Evolutionary conservation across 2,888 invertebrate species (phyloP), one percentile per base, ranked within the genome.

Genomic region (Dusona sp.): DNA sequence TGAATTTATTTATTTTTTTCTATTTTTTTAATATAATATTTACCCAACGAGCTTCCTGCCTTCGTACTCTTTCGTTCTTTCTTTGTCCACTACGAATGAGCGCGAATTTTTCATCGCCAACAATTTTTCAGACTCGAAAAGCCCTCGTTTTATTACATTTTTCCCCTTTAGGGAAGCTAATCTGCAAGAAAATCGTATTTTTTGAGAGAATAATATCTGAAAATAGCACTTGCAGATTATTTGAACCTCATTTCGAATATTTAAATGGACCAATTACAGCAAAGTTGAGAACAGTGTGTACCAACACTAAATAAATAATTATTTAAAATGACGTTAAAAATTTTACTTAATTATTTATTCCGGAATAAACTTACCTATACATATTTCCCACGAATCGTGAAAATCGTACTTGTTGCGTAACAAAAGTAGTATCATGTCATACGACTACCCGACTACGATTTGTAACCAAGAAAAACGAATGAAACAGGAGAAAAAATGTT

Each of bases 31-130:
- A 45, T 68, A 36, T 64, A 13, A 19, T 68, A 82, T 95, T 95
- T 94, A 97, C 97, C 97, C 97, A 87, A 97, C 95, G 84, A 97
- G 94, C 94, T 97, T 97, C 91, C 97, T 96, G 86, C 97, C 97
- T 91, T 95, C 95, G 91, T 97, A 97, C 91, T 96, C 96, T 90
- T 96, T 96, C 83, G 95, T 96, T 89, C 91, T 92, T 67, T 88
- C 90, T 85, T 88, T 89, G 80, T 86, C 87, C 25, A 81, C 81
- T 9, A 84, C 68, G 48, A 83, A 87, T 22, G 77, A 70, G 68
- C 79, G 79, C 42, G 70, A 22, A 42, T 64, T 75, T 73, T 33
- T 67, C 11, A 70, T 85, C 42, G 22, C 22, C 0, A 25, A 19
- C 11, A 42, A 33, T 67, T 79, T 65, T 45, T 64, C 68, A 13